Evolutionary conservation across 2,113 vertebrate species (phyloP).

Genomic region (Mohoua ochrocephala): DNA sequence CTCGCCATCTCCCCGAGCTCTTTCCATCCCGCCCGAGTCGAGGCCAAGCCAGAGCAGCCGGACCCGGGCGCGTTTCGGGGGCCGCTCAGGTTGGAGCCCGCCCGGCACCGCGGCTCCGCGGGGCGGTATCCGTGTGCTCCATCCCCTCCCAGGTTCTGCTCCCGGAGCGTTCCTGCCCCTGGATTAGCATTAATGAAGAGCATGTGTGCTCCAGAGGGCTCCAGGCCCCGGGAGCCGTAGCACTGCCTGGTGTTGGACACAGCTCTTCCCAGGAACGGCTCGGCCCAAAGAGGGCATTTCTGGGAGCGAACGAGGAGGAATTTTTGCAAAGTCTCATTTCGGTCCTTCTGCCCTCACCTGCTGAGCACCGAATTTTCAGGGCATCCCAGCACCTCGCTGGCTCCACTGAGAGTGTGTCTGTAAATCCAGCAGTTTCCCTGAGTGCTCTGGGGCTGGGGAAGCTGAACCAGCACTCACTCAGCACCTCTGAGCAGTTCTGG

Average conservation of each 20-base stretch:
- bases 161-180: background rate
- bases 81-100: background rate
- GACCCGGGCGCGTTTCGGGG: background rate
- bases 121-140: background rate
- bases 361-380: background rate
- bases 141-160: background rate
- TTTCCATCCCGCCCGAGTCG: background rate
- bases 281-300: background rate
- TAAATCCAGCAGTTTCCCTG: background rate
- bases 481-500: background rate
- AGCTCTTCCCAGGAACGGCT: background rate
- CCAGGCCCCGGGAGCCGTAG: background rate
- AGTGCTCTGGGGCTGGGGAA: background rate
- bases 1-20: background rate
- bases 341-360: background rate
- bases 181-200: constrained; percentile 34
- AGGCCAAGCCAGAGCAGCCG: constrained; percentile 18
- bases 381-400: background rate
- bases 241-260: background rate
- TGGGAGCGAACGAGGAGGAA: background rate
- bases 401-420: background rate
- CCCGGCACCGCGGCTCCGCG: background rate
- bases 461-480: background rate
- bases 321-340: background rate
- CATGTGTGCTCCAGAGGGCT: constrained; percentile 21